Evolutionary conservation across 2,888 invertebrate genomes (phyloP).

Genomic region (Cenopis cana): DNA sequence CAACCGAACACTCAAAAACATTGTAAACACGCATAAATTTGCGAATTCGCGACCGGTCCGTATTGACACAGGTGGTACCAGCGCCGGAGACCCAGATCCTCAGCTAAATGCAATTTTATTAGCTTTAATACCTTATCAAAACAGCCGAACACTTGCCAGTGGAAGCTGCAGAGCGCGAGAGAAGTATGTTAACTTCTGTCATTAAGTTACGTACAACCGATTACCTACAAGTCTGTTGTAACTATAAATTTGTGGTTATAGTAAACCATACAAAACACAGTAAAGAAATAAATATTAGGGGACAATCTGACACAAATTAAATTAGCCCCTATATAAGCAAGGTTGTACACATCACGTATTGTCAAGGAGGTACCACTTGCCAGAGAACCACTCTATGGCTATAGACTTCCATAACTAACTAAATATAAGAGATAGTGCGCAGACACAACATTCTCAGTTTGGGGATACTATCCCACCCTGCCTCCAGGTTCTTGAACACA

Average conservation of each 20-base stretch:
- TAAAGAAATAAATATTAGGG: not conserved
- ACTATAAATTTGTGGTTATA: not conserved
- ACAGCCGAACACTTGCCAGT: not conserved
- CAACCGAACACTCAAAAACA: conserved; percentile 5
- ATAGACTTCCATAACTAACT: not conserved
- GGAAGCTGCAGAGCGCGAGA: not conserved
- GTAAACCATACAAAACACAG: not conserved
- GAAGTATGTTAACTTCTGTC: not conserved
- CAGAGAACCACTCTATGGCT: no score
- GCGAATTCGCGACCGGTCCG: conserved; percentile 14
- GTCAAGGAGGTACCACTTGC: not conserved
- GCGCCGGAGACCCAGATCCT: conserved; percentile 24
- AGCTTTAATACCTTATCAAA: conserved; percentile 9
- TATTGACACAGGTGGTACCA: conserved; percentile 39
- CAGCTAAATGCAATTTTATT: conserved; percentile 30
- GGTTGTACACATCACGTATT: not conserved
- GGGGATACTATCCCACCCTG: no score
- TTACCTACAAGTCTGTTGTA: not conserved
- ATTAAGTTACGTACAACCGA: not conserved
- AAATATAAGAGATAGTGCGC: no score
- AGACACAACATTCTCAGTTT: no score
- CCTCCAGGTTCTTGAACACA: no score
- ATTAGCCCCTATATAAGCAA: no score
- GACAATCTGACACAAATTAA: no score
- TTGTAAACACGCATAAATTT: conserved; percentile 7